Percentiles rank a stretch among this genome's conserved stretches.
Conservation (phyloP, 2,797 vertebrate species). For the Pogoniulus pusillus region DNA sequence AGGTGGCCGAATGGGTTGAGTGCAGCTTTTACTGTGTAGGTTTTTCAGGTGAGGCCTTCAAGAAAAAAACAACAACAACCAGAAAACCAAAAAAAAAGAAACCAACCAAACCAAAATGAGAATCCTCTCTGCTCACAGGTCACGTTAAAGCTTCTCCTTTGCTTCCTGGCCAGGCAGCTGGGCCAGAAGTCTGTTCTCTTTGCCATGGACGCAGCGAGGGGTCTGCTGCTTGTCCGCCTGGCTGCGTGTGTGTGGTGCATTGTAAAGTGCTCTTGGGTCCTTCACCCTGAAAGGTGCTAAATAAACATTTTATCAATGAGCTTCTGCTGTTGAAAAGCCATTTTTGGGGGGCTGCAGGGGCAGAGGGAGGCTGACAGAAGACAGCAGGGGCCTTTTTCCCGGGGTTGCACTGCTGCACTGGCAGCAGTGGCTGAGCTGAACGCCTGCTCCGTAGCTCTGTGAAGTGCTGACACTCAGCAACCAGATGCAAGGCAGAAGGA, state of each 20-base stretch:
- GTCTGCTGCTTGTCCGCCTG: conserved; percentile 44
- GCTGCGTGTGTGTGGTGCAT: conserved; percentile 51
- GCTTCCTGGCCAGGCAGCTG: background rate
- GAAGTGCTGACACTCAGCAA: background rate
- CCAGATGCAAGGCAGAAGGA: background rate
- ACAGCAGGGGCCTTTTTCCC: background rate
- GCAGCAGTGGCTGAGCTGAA: background rate
- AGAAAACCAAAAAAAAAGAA: background rate
- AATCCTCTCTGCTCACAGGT: background rate
- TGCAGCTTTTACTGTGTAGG: background rate
- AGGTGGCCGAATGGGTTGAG: background rate
- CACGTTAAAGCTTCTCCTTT: background rate
- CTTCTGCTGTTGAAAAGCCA: conserved; percentile 25
- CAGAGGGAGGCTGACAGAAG: conserved; percentile 11
- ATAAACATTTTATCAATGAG: conserved; percentile 71
- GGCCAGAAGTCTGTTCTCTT: background rate
- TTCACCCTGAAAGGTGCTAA: conserved; percentile 70
- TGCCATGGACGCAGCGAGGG: conserved; percentile 12
- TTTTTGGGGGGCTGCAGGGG: conserved; percentile 32
- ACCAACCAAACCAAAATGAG: background rate
- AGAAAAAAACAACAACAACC: too few relatives aligned
- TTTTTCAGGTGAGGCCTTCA: conserved; percentile 26
- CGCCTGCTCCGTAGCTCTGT: background rate
- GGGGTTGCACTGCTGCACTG: background rate
- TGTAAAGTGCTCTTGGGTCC: conserved; percentile 62